These are phyloP conservation scores for Charaxes varanes DNA, from an alignment of 1,140 invertebrate genomes.

Conservation along the genomic window DNA sequence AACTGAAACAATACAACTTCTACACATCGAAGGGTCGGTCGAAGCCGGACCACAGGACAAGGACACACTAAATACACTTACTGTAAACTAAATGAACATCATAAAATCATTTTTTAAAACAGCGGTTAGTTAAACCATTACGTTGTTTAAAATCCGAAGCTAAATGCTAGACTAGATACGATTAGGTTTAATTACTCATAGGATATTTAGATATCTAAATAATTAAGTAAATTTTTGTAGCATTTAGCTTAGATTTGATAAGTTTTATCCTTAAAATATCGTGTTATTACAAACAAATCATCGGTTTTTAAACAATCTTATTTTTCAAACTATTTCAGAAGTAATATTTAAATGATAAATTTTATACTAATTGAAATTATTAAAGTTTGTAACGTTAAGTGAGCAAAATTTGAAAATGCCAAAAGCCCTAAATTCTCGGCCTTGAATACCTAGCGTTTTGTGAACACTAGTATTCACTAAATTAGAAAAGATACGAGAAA, in stretches of 20 bases:
- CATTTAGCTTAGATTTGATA: conserved; percentile 43
- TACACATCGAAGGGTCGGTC: conserved; percentile 33
- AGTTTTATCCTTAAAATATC: conserved; percentile 47
- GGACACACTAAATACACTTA: conserved; percentile 44
- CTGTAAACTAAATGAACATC: conserved; percentile 8
- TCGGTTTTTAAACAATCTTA: no score
- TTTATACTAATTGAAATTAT: no score
- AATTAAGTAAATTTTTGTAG: conserved; percentile 19
- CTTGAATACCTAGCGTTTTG: no score
- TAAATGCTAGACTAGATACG: conserved; percentile 40
- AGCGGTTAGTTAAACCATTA: conserved; percentile 8
- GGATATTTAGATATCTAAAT: conserved; percentile 18
- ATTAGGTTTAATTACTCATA: conserved; percentile 23
- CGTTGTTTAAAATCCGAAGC: conserved; percentile 17
- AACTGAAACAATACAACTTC: conserved; percentile 30
- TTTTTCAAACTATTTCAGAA: no score
- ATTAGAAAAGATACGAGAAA: no score
- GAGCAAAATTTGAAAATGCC: no score
- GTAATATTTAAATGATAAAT: no score
- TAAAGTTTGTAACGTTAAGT: no score
- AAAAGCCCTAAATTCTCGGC: no score
- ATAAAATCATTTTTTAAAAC: conserved; percentile 2
- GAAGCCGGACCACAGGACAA: conserved; percentile 31
- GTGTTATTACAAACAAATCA: no score
- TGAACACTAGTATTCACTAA: no score